Conservation (phyloP, 2,888 invertebrate species). For the Parasteatoda lunata region DNA sequence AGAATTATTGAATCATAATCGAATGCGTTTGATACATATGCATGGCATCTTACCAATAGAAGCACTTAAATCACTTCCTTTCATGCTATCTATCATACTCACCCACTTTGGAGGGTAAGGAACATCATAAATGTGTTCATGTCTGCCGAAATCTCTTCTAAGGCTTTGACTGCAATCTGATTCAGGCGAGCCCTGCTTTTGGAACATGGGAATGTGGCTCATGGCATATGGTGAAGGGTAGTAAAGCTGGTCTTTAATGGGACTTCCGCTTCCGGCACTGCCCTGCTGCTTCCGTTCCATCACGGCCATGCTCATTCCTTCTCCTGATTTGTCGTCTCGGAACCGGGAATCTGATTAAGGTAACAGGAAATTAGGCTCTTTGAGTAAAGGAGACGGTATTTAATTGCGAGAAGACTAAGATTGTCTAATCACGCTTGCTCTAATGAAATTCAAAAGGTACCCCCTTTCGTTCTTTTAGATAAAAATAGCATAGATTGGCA, state of each 20-base stretch:
- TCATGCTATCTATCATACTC: constrained; percentile 13
- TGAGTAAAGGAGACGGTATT: not conserved
- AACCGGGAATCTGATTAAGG: constrained; percentile 58
- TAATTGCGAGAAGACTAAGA: not conserved
- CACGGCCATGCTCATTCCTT: constrained; percentile 68
- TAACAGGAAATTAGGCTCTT: constrained; percentile 2
- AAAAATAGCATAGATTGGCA: no score
- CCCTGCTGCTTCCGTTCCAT: constrained; percentile 67
- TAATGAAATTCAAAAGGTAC: no score
- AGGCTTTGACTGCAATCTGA: constrained; percentile 63
- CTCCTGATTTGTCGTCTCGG: constrained; percentile 63
- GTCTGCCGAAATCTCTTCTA: constrained; percentile 66
- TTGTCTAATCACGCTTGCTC: not conserved
- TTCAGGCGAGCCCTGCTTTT: constrained; percentile 63
- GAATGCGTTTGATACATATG: no score
- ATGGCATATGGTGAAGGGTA: constrained; percentile 69
- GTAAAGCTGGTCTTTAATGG: constrained; percentile 68
- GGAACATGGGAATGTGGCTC: constrained; percentile 68
- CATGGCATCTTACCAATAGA: no score
- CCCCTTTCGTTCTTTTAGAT: no score
- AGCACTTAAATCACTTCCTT: no score
- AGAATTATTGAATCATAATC: no score
- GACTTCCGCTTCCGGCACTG: constrained; percentile 68
- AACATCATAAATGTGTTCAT: constrained; percentile 70
- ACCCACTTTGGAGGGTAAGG: constrained; percentile 71